Evolutionary conservation across 2,888 invertebrate genomes (phyloP).

Genomic region (Podotricha telesiphe): DNA sequence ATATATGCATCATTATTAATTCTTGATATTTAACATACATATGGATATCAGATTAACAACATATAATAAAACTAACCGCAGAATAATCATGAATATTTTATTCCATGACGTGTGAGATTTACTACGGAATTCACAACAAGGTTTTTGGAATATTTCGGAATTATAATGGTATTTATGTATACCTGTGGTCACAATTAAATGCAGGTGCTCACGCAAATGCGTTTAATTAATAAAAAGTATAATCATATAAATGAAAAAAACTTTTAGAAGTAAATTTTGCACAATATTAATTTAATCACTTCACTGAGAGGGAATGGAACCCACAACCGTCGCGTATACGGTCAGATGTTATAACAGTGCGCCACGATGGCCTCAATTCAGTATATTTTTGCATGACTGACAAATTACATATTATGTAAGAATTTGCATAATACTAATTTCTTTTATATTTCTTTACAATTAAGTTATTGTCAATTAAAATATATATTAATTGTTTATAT

Average conservation of each 20-base stretch:
- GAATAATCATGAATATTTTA: conserved; percentile 5
- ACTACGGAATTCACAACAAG: not conserved
- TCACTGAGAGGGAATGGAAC: too few species aligned
- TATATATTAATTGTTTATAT: not conserved
- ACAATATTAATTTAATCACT: too few species aligned
- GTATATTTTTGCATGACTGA: too few species aligned
- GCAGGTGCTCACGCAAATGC: not conserved
- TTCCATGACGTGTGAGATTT: conserved; percentile 6
- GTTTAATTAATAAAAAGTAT: not conserved
- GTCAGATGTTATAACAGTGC: too few species aligned
- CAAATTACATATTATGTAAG: too few species aligned
- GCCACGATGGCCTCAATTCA: too few species aligned
- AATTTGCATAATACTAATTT: too few species aligned
- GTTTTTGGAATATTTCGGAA: conserved; percentile 5
- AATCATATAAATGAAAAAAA: too few species aligned
- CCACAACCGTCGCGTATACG: too few species aligned
- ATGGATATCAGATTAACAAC: not conserved
- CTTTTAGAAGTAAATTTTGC: too few species aligned
- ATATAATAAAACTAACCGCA: conserved; percentile 7
- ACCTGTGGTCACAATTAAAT: not conserved
- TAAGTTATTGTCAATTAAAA: not conserved
- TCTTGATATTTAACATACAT: not conserved
- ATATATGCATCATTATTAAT: not conserved
- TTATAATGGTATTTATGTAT: conserved; percentile 3
- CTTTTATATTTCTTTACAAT: too few species aligned